A percentile compares a stretch with the other conserved stretches of the same genome.
These are phyloP conservation scores for Drosophila greeni DNA, from an alignment of 2,888 invertebrate species.

Conservation along the genomic window DNA sequence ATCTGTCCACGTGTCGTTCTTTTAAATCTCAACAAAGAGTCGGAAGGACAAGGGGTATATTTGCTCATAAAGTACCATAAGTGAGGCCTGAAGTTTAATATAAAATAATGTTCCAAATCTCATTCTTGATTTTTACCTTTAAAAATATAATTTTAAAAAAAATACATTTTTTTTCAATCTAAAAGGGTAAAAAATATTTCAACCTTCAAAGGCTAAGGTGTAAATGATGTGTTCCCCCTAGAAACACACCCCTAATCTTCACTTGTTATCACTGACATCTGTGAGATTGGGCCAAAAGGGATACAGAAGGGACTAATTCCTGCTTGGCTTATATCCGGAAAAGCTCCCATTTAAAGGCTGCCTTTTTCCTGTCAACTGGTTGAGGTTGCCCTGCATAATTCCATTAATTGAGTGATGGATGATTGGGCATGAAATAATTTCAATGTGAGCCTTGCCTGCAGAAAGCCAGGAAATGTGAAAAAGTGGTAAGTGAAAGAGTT, in stretches of 20 bases:
- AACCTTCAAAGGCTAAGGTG: too few species aligned
- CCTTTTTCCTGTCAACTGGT: conserved; percentile 37
- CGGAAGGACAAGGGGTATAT: background rate
- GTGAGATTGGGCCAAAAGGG: conserved; percentile 61
- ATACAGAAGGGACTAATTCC: conserved; percentile 25
- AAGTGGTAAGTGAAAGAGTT: background rate
- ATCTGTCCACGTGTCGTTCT: conserved; percentile 58
- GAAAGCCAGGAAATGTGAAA: background rate
- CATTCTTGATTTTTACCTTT: background rate
- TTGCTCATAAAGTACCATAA: background rate
- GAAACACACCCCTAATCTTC: conserved; percentile 10
- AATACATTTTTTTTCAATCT: background rate
- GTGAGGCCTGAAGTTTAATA: background rate
- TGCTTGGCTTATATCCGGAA: conserved; percentile 8
- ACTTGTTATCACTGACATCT: conserved; percentile 51
- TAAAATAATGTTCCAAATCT: too few species aligned
- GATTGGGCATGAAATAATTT: conserved; percentile 51
- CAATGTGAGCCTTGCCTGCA: conserved; percentile 19
- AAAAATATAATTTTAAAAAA: rapidly evolving
- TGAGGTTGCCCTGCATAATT: conserved; percentile 55
- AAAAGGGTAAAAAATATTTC: background rate
- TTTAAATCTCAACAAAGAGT: conserved; percentile 14
- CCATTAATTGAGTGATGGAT: conserved; percentile 68
- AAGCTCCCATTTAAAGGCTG: background rate
- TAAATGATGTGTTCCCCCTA: background rate